These are phyloP conservation scores for Dynastes maya DNA, from an alignment of 2,888 invertebrate genomes.

Conservation along the genomic window DNA sequence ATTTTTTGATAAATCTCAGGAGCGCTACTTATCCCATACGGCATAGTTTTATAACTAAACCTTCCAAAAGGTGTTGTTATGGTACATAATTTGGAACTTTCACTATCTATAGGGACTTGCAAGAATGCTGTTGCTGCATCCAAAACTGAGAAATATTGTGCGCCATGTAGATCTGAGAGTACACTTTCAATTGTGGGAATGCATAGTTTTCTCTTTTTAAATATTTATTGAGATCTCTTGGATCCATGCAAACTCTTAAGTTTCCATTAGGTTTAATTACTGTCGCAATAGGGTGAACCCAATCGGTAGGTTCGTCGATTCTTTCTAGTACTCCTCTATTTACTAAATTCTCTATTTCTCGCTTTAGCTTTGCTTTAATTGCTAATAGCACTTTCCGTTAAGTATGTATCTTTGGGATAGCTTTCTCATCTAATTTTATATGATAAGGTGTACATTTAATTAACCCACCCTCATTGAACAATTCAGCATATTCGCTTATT, in stretches of 20 bases:
- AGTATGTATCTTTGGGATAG: no score
- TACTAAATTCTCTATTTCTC: background rate
- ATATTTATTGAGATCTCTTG: constrained; percentile 14
- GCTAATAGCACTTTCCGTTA: no score
- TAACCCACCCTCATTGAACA: no score
- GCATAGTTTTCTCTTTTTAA: background rate
- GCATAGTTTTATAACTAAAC: background rate
- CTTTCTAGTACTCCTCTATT: background rate
- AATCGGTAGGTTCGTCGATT: background rate
- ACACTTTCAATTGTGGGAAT: background rate
- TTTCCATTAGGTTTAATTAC: no score
- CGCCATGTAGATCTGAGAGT: no score
- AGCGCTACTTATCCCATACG: constrained; percentile 1
- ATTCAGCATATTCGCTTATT: no score
- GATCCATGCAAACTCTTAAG: background rate
- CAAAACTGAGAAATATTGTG: no score
- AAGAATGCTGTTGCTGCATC: no score
- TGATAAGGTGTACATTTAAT: no score
- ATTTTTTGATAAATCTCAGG: constrained; percentile 2
- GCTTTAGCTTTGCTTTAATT: no score
- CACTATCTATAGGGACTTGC: no score
- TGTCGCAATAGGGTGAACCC: background rate
- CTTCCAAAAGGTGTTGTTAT: background rate
- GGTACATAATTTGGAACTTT: background rate
- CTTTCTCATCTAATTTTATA: no score